Base-by-base conservation (phyloP, 1,140 invertebrate species). In the Microplitis mediator region DNA sequence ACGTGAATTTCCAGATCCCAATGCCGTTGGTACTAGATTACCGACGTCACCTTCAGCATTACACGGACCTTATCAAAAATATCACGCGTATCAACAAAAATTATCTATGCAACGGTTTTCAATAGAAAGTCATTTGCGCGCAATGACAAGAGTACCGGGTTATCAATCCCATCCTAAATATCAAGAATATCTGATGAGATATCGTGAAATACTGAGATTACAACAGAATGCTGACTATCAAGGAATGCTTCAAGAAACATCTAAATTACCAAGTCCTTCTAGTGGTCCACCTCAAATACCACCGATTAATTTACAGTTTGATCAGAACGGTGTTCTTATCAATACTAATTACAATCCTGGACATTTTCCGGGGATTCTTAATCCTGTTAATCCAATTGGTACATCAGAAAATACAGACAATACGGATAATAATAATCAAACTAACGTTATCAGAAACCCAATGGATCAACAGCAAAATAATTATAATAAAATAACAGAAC, bases 231-330 rank as follows among this genome's bases (percentile, higher is more conserved):
- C 84, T 0, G 82, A 83, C 6, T 85, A 85, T 66, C 86, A 84
- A 35, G 82, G 74, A 51, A 73, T 74, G 0, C 73, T 84, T 4
- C 85, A 85, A 67, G 83, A 85, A 63, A 52, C 74, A 14, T 54
- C 72, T n/a, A 75, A 75, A 66, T 35, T 76, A 16, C 72, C 78
- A 4, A 81, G 74, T 52, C 34, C 78, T 8, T 58, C 73, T 1
- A 69, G 14, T 9, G 5, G 39, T 45, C 39, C 75, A 11, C n/a
- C 75, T 4, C 69, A 75, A 1, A 36, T 85, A 39, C 81, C 82
- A 2, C 81, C 85, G 0, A 87, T 87, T 50, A 87, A 86, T 75
- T 71, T 87, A 6, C 86, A 87, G 54, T 87, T 86, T 9, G 85
- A 87, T 79, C 85, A 86, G 8, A 87, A 87, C 61, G 86, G 86